A percentile compares a stretch with the other conserved stretches of the same genome.
Conservation (phyloP, 2,113 vertebrate genomes). For the Cichladusa arquata region DNA sequence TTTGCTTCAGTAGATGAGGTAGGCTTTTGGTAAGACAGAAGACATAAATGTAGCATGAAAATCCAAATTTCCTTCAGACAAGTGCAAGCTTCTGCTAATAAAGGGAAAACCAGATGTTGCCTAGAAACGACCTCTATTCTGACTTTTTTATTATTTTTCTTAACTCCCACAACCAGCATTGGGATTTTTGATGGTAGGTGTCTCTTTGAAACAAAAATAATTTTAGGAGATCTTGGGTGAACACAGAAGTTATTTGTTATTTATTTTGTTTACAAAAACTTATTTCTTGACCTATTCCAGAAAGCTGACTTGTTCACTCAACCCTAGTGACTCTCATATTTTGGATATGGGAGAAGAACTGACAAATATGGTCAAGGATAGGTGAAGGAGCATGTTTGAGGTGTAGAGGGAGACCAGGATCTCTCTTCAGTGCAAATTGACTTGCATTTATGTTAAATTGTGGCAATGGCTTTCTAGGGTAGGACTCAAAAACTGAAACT, state of each 20-base stretch:
- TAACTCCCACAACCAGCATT: not conserved
- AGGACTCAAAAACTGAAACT: not conserved
- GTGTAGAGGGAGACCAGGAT: not conserved
- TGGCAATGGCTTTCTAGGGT: not conserved
- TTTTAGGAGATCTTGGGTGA: not conserved
- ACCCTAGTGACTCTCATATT: not conserved
- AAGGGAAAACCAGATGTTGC: not conserved
- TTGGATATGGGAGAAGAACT: not conserved
- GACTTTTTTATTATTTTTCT: not conserved
- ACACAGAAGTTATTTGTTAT: not conserved
- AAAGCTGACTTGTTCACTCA: not conserved
- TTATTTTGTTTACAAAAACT: no score
- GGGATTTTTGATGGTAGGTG: not conserved
- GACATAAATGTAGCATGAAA: slow-evolving; percentile 7
- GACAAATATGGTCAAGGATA: not conserved
- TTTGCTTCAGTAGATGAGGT: slow-evolving; percentile 33
- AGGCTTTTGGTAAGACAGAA: slow-evolving; percentile 12
- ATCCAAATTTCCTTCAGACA: not conserved
- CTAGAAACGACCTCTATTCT: not conserved
- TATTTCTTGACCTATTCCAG: not conserved
- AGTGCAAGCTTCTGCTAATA: not conserved
- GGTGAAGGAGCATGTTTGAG: not conserved
- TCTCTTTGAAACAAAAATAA: not conserved
- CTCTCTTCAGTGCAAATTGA: not conserved
- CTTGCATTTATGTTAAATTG: not conserved